Base-by-base conservation (phyloP, 2,113 vertebrate genomes). In the Ptilorrhoa leucosticta region DNA sequence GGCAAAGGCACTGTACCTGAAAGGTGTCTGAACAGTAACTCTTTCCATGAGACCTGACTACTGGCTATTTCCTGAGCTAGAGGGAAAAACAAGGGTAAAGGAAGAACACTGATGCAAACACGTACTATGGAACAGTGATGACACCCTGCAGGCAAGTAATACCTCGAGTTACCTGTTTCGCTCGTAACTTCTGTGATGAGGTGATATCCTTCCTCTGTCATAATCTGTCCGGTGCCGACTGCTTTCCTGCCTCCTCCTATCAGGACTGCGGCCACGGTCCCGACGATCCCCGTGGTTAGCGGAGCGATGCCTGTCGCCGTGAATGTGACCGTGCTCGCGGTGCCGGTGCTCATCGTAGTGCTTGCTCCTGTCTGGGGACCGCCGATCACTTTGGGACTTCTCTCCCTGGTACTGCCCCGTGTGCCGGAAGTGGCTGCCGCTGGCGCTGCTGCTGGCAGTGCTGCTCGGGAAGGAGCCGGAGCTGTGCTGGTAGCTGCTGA, bases 161-260 rank as follows among this genome's bases (percentile, higher is more conserved):
- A 48, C 9, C 5, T 3, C 6, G 8, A 13, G 14, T 90, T 97
- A 99, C 99, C 99, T 99, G 98, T 98, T 99, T 27, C 98, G 98
- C 39, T 99, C 99, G 0, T 99, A 98, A 97, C 98, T 99, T 63
- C 99, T 96, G 96, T 99, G 99, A 47, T 99, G 98, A 24, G 99
- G 98, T 0, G 99, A 98, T 0, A 98, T 97, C 24, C 99, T 97
- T 6, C 98, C 98, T 24, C 99, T 95, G 23, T 99, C 98, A 2
- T 99, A 99, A 10, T 99, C 99, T 0, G 98, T 92, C 44, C 99
- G 97, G 95, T 99, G 98, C 31, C 99, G 97, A 11, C 98, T 97
- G 65, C 97, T 98, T 0, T 98, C 98, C 30, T 97, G 98, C 2
- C 98, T 94, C 37, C 98, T 96, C 26, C 98, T 95, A 3, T 99